Base-by-base conservation (phyloP, 1,140 invertebrate genomes). In the Heliothis subflexa region DNA sequence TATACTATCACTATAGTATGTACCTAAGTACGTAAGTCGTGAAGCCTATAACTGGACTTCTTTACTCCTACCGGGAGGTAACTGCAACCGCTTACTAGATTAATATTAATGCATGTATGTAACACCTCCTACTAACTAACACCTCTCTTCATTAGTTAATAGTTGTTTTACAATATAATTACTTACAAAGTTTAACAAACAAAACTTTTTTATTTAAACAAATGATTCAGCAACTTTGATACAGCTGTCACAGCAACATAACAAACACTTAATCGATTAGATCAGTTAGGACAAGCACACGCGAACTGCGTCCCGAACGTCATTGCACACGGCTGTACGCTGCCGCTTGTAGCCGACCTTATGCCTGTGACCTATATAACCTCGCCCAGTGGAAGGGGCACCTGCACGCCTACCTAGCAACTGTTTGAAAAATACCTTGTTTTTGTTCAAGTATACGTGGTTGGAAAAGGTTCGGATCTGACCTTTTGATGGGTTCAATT, bases 321-420 rank as follows among this genome's bases (percentile, higher is more conserved):
- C 71, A 59, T 59, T 45, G 54, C 16, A 52, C 55, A 21, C 54
- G 70, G 40, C 45, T 64, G 25, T 40, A 50, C 57, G 57, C 47
- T 18, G 11, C 10, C 7, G 11, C 21, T 12, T 61, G 59, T 50
- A 25, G 11, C 7, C 55, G 59, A 70, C 66, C 47, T 40, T 59
- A 64, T 33, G 61, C 76, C 76, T 83, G 83, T 86, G 88, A 90
- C 89, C 88, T 88, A 86, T 45, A 83, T 81, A 64, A 47, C 75
- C 81, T 83, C 76, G 77, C 16, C 59, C 21, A n/a, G 78, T 61
- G 54, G 78, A n/a, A 28, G 77, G 52, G 33, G 55, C n/a, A 40
- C 49, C 40, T 14, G 40, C 12, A 5, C 5, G 14, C 5, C 50
- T 66, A 47, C 16, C 40, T 62, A 62, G 59, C n/a, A 16, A 62